Evolutionary conservation across 2,888 invertebrate species (phyloP).

Genomic region (Sipha maydis): DNA sequence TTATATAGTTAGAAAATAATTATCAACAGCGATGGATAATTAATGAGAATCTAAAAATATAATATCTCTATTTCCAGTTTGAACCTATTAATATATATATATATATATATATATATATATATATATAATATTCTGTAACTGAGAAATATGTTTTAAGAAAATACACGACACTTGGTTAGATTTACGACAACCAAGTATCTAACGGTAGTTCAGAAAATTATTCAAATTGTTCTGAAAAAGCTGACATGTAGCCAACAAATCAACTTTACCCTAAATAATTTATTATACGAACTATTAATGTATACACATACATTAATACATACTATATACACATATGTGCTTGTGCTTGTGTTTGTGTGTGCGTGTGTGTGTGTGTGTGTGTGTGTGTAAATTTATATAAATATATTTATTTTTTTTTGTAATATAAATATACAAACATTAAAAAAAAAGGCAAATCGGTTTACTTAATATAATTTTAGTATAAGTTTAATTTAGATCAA

Average conservation of each 20-base stretch:
- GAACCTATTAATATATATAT: conserved; percentile 8
- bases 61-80: not conserved
- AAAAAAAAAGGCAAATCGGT: too few species aligned
- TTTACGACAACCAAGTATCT: conserved; percentile 2
- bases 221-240: conserved; percentile 19
- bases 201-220: not conserved
- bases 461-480: too few species aligned
- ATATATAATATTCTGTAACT: not conserved
- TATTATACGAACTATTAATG: conserved; percentile 8
- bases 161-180: conserved; percentile 33
- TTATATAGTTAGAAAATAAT: not conserved
- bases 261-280: not conserved
- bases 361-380: not conserved
- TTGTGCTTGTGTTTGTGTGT: too few species aligned
- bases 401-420: too few species aligned
- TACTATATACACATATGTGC: too few species aligned
- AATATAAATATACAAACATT: too few species aligned
- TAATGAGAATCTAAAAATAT: conserved; percentile 35
- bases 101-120: too few species aligned
- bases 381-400: not conserved
- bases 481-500: too few species aligned
- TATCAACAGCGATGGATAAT: not conserved
- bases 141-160: conserved; percentile 10
- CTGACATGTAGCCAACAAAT: conserved; percentile 29
- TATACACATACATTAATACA: not conserved